Percentiles rank a stretch among this genome's conserved stretches.
Evolutionary conservation across 2,113 vertebrate genomes (phyloP).

Genomic region (Pseudopipra pipra): DNA sequence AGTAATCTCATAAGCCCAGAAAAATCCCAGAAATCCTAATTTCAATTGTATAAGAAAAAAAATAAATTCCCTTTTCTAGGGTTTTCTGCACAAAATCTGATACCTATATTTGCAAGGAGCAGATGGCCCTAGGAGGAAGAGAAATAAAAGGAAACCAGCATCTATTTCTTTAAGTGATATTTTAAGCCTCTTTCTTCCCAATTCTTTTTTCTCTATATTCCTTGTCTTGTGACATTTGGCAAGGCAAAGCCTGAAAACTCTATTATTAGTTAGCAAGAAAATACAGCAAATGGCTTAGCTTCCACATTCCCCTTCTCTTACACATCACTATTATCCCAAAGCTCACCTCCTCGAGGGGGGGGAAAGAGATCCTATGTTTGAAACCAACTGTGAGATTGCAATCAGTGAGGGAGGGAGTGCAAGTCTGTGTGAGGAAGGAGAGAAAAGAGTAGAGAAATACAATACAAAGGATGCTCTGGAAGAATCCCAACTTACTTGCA

Average conservation of each 20-base stretch:
- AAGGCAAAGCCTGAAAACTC: slow-evolving; percentile 4
- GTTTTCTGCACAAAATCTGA: background rate
- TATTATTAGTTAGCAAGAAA: slow-evolving; percentile 8
- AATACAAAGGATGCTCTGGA: background rate
- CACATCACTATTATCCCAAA: background rate
- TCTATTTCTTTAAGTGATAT: background rate
- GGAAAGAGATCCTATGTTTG: background rate
- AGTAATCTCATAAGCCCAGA: background rate
- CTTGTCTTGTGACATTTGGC: slow-evolving; percentile 24
- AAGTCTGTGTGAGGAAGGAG: background rate
- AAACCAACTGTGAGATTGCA: background rate
- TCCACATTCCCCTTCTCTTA: background rate
- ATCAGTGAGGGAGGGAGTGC: background rate
- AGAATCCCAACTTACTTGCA: background rate
- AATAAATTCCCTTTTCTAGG: background rate
- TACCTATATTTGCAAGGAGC: background rate
- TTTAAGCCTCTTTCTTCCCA: slow-evolving; percentile 1
- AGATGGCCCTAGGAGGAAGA: background rate
- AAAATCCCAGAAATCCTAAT: background rate
- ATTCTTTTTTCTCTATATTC: background rate
- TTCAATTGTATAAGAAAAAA: background rate
- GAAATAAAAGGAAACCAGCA: background rate
- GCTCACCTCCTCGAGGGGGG: background rate
- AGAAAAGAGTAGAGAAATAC: background rate
- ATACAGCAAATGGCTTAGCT: background rate